Conservation (phyloP, 2,113 vertebrate genomes). For the Poeciliopsis prolifica region DNA sequence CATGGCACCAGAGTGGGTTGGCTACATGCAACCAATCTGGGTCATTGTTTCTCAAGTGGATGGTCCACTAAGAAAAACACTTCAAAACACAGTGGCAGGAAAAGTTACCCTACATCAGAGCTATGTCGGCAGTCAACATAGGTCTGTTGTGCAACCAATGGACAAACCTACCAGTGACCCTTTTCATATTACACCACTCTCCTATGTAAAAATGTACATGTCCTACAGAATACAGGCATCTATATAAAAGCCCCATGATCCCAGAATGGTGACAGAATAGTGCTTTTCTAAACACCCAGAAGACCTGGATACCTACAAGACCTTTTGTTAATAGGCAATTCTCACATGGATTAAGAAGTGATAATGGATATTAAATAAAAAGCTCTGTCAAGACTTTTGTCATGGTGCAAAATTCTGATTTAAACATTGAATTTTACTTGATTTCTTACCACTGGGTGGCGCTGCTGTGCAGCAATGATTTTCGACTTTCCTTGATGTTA, state of each 20-base stretch:
- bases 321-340: not conserved
- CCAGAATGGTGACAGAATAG: not conserved
- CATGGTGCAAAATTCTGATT: not conserved
- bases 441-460: not conserved
- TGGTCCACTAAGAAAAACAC: not conserved
- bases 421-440: not conserved
- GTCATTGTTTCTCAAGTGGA: no score
- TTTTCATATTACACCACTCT: not conserved
- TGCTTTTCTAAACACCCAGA: not conserved
- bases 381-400: not conserved
- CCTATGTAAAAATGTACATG: not conserved
- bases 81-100: not conserved
- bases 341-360: not conserved
- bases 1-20: no score
- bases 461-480: not conserved
- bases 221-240: not conserved
- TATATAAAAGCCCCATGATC: not conserved
- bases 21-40: no score
- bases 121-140: no score
- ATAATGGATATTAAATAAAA: not conserved
- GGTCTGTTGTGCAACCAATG: not conserved
- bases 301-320: not conserved
- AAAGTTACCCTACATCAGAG: no score
- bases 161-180: not conserved
- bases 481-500: no score